phyloP scores from a whole-genome alignment of 2,888 invertebrate genomes.

The Ypsolopha sequella region DNA sequence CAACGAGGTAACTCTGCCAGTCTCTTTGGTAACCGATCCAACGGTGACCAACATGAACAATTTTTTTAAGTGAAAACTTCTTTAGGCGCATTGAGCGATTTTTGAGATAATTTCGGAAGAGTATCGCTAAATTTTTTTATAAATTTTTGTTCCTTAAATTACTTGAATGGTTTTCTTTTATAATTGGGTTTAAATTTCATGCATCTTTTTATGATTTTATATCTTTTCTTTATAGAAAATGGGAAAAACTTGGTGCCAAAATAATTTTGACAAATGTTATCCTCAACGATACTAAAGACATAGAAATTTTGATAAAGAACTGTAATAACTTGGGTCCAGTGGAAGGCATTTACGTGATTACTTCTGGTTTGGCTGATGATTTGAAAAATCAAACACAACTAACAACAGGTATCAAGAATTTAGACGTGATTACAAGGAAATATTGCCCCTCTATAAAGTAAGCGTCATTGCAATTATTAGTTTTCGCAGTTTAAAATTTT shows the following conservation, averaged over 20 bases:
- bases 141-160: too few relatives aligned
- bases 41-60: too few relatives aligned
- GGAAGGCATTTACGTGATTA: not conserved
- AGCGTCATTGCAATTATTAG: not conserved
- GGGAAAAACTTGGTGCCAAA: not conserved
- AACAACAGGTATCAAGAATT: not conserved
- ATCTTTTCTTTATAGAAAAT: not conserved
- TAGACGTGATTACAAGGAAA: not conserved
- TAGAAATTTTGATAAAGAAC: not conserved
- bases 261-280: not conserved
- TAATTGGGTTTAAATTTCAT: too few relatives aligned
- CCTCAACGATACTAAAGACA: not conserved
- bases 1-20: too few relatives aligned
- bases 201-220: too few relatives aligned
- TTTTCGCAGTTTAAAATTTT: too few relatives aligned
- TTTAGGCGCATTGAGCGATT: too few relatives aligned
- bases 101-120: too few relatives aligned
- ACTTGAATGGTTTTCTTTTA: too few relatives aligned
- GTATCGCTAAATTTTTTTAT: too few relatives aligned
- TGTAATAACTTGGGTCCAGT: not conserved
- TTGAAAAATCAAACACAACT: not conserved
- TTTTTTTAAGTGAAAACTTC: too few relatives aligned
- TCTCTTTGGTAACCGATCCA: too few relatives aligned
- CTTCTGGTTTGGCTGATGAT: not conserved
- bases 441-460: not conserved